phyloP scores from a whole-genome alignment of 2,888 invertebrate genomes.

The Synanthedon andrenaeformis region DNA sequence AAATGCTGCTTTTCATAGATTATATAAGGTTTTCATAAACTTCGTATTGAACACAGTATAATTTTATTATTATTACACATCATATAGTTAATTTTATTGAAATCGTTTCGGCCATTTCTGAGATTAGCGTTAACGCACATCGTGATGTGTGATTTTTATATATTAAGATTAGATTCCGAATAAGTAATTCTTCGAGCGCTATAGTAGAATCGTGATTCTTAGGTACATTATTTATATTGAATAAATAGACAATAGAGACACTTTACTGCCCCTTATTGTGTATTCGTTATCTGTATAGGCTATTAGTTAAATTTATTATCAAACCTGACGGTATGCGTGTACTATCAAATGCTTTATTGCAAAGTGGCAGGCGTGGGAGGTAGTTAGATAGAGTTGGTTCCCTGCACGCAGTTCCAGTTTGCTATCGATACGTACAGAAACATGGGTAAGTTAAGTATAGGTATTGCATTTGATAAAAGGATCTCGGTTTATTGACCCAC shows the following conservation, averaged over 20 bases:
- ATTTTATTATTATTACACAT: too few relatives aligned
- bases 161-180: too few relatives aligned
- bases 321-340: background rate
- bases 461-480: slow-evolving; percentile 35
- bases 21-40: too few relatives aligned
- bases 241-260: background rate
- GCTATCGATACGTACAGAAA: slow-evolving; percentile 29
- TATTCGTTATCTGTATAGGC: background rate
- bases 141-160: too few relatives aligned
- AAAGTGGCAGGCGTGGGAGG: slow-evolving; percentile 41
- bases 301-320: background rate
- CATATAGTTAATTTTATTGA: too few relatives aligned
- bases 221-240: background rate
- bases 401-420: slow-evolving; percentile 32
- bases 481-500: slow-evolving; percentile 36
- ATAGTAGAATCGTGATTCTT: too few relatives aligned
- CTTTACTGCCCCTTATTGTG: background rate
- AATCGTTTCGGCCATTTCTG: too few relatives aligned
- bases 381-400: slow-evolving; percentile 38
- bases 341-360: slow-evolving; percentile 15
- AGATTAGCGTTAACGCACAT: too few relatives aligned
- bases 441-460: slow-evolving; percentile 7
- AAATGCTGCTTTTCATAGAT: too few relatives aligned
- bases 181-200: too few relatives aligned
- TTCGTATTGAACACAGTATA: too few relatives aligned